Base-by-base conservation (phyloP, 2,113 vertebrate species). In the Grantiella picta region DNA sequence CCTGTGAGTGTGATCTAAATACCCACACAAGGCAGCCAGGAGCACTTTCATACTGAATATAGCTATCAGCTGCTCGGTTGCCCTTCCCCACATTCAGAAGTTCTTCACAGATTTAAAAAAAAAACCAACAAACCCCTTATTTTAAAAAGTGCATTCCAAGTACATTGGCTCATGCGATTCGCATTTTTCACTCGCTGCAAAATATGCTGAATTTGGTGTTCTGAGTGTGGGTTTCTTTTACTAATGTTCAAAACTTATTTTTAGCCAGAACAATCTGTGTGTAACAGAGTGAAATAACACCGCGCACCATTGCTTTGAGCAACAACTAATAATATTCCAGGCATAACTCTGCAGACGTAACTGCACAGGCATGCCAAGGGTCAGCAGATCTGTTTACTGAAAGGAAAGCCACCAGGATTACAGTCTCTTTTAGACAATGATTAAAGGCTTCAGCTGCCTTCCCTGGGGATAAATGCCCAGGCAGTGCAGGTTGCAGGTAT, bases 351-450 rank as follows among this genome's bases (percentile, higher is more conserved):
- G 53, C 88, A 90, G 88, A 88, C 40, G 45, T 90, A 96, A 93
- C 83, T 75, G 83, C 81, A 81, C 78, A 90, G 76, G 92, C 94
- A 95, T 89, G 95, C 88, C 95, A 96, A 95, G 94, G 95, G 88
- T 96, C 95, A 97, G 92, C 94, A 96, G 92, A 92, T 96, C 95
- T 92, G 87, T 60, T 92, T 96, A 59, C 92, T 75, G 88, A 93
- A 96, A 94, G 82, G 77, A 89, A 95, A 92, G 92, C 88, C 88
- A 90, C 76, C 72, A 45, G 94, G 92, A 97, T 86, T 90, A 86
- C n/a, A 15, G 40, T 81, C 79, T 47, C 64, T 93, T 91, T 92
- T 53, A 71, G 82, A 93, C 60, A 95, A 88, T 56, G 71, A 63
- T 70, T 86, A 76, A 10, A 86, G 68, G 87, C 76, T 68, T 84